A percentile compares a stretch with the other conserved stretches of the same genome.
These are phyloP conservation scores for Botrylloides violaceus DNA, from an alignment of 23 tunicate species.

Conservation along the genomic window DNA sequence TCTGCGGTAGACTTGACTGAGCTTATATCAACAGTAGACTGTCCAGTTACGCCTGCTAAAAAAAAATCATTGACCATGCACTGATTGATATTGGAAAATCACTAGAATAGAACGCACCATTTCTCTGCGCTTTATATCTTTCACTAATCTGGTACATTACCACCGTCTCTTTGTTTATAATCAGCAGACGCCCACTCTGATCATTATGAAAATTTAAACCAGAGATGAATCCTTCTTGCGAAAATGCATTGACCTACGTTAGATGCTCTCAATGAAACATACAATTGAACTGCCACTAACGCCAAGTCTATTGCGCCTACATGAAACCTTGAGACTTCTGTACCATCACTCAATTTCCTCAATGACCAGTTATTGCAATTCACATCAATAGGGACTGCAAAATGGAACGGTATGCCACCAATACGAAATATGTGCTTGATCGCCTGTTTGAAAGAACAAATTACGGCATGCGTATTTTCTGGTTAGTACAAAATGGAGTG, in stretches of 20 bases:
- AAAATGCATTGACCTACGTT: slow-evolving; percentile 44
- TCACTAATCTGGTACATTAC: slow-evolving; percentile 11
- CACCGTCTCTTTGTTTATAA: slow-evolving; percentile 33
- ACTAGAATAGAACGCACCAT: no score
- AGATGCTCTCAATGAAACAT: not conserved
- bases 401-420: slow-evolving; percentile 70
- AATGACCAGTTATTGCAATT: slow-evolving; percentile 59
- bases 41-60: no score
- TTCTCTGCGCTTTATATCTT: no score
- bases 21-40: no score
- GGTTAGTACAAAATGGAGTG: no score
- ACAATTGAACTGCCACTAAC: not conserved
- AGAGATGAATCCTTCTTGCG: slow-evolving; percentile 57
- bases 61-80: no score
- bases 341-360: slow-evolving; percentile 17
- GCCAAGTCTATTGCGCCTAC: slow-evolving; percentile 19
- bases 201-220: slow-evolving; percentile 46
- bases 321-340: slow-evolving; percentile 35
- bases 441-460: slow-evolving; percentile 16
- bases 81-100: no score
- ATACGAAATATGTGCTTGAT: slow-evolving; percentile 16
- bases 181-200: slow-evolving; percentile 33
- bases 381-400: slow-evolving; percentile 37
- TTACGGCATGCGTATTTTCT: no score
- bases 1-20: no score